These are phyloP conservation scores for Adelognathus sp. DNA, from an alignment of 2,888 invertebrate species.

Conservation along the genomic window DNA sequence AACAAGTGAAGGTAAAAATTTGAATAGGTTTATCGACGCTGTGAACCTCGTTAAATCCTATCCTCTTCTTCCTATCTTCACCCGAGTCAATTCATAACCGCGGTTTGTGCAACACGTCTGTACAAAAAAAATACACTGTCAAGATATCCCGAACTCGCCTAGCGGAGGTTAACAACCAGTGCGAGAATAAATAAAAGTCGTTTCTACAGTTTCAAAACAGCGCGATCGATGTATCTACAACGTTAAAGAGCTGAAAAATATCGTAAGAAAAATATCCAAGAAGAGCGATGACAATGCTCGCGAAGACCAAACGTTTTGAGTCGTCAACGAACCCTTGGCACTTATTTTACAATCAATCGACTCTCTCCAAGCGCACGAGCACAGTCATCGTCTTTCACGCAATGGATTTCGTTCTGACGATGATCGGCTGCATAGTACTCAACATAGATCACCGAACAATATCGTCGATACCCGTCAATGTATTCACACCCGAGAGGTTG, in stretches of 20 bases:
- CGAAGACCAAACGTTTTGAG: conserved; percentile 16
- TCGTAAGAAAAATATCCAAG: not conserved
- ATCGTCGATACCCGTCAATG: conserved; percentile 22
- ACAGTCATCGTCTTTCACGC: conserved; percentile 31
- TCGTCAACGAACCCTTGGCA: conserved; percentile 28
- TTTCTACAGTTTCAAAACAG: not conserved
- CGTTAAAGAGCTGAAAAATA: not conserved
- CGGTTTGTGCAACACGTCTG: not conserved
- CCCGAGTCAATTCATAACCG: not conserved
- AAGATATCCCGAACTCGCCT: not conserved
- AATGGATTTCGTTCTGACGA: conserved; percentile 57
- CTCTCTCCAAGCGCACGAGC: not conserved
- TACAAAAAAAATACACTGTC: not conserved
- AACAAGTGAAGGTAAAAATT: not conserved
- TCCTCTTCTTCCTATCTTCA: not conserved
- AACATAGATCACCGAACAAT: conserved; percentile 52
- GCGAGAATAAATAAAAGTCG: not conserved
- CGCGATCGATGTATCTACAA: not conserved
- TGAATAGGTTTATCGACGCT: not conserved
- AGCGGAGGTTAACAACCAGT: not conserved
- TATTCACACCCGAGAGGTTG: conserved; percentile 28
- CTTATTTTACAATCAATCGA: conserved; percentile 14
- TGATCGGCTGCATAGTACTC: conserved; percentile 54
- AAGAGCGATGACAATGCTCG: conserved; percentile 39
- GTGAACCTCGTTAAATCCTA: not conserved